Evolutionary conservation across 2,113 vertebrate species (phyloP), one percentile per base, ranked within the genome.

Genomic region (Myotis lucifugus): DNA sequence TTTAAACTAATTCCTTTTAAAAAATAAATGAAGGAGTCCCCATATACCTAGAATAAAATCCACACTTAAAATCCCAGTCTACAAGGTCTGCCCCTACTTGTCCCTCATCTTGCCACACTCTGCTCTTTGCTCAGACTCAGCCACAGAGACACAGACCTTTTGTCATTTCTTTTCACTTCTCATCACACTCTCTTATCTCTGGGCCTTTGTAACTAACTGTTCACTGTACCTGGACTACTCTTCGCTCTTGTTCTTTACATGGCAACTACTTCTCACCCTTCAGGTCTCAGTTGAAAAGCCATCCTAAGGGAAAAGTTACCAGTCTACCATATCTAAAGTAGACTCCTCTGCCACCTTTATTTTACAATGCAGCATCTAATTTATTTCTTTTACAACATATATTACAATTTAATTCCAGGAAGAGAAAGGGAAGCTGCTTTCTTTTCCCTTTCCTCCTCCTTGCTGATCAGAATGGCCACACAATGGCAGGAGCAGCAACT

Each of bases 391-490:
- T 15, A 85, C n/a, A 40, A 82, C 10, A 81, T 27, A n/a, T 18
- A 81, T 42, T 85, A 59, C 56, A 88, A 77, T 56, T 69, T 85
- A 76, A 8, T 85, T 86, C 23, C 40, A 50, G 19, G 77, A 70
- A 91, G 67, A 29, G 85, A 94, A 56, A 15, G 50, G 29, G 23
- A 69, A 81, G 48, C 8, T 46, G 10, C 34, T 66, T 42, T 42
- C 40, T 91, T 87, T 34, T 64, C 46, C 37, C 27, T 89, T 91
- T 78, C 34, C 48, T 88, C n/a, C 27, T 90, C 73, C 79, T 95
- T 46, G 40, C 52, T 86, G 40, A 89, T 37, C 69, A 92, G 70
- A 79, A 92, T 52, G 48, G n/a, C 56, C 87, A 92, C 61, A 82
- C 42, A 94, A 81, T 27, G 21, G 50, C 64, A 93, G 17, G 32